Evolutionary conservation across 2,113 vertebrate species (phyloP), one percentile per base, ranked within the genome.

Genomic region (Nicator chloris): DNA sequence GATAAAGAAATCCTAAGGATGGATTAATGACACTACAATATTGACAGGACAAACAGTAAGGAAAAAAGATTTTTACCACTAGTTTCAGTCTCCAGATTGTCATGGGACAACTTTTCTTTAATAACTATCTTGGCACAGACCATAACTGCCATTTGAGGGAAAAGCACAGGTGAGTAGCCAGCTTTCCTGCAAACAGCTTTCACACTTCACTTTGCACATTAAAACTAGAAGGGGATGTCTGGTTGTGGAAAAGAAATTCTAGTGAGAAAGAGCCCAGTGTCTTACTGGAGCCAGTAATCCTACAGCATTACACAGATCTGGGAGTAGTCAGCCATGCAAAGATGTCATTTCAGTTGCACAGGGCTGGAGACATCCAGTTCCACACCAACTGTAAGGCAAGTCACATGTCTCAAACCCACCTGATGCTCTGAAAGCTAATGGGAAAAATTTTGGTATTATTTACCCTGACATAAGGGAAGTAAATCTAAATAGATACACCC

Each of bases 1-100:
- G 49, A 56, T 57, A 37, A 53, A 88, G 42, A 51, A 54, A 44
- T 82, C 68, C n/a, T 77, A 80, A 85, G 9, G 65, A 77, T 37
- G 37, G 50, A 78, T 82, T 64, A 70, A 64, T 61, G 39, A 94
- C 45, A 65, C n/a, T 61, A 86, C 27, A 79, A 42, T 65, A 87
- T 15, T 51, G 69, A 92, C 66, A 89, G 73, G 92, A 80, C 15
- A 80, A 82, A 87, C 26, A 71, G 44, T 15, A 92, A 42, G 60
- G 16, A 24, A 35, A 65, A 54, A 40, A 26, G 4, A 49, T 8
- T 26, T 30, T 90, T 78, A 90, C 40, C 50, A 61, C 57, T 69
- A 86, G 49, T 82, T 95, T 82, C 78, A 57, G 39, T 88, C 61
- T 95, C 75, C 90, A 92, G 50, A 82, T 77, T 96, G 96, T 92